phyloP scores from a whole-genome alignment of 1,140 invertebrate species.

The Saccostrea cuccullata region DNA sequence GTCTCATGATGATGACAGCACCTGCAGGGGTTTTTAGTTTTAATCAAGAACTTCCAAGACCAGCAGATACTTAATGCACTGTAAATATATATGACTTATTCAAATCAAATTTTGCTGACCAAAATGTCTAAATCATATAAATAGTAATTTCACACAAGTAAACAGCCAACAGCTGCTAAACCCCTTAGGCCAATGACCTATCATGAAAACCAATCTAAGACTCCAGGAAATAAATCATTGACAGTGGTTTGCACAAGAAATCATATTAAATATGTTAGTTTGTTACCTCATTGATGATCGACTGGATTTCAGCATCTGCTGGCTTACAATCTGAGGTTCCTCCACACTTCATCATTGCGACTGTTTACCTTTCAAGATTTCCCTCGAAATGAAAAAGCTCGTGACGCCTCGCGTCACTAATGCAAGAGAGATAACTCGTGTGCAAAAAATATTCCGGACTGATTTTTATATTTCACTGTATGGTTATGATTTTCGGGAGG shows the following conservation, averaged over 20 bases:
- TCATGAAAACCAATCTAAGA: neutral
- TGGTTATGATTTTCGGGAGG: no score
- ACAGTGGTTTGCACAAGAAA: neutral
- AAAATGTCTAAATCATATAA: no score
- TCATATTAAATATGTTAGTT: neutral
- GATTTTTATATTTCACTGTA: no score
- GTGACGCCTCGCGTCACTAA: neutral
- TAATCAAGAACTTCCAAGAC: no score
- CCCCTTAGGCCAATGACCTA: no score
- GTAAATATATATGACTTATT: no score
- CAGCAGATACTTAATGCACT: no score
- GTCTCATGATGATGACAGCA: conserved; percentile 9
- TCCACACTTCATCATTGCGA: conserved; percentile 36
- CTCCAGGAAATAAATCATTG: neutral
- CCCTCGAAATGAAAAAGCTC: conserved; percentile 20
- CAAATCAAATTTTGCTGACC: no score
- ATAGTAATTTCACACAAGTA: no score
- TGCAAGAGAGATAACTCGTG: neutral
- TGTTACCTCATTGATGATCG: conserved; percentile 13
- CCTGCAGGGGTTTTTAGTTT: neutral
- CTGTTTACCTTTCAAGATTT: neutral
- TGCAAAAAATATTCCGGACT: neutral
- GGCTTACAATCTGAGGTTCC: neutral
- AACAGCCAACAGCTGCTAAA: no score
- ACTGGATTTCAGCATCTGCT: conserved; percentile 34